Percentiles rank a stretch among this genome's conserved stretches.
phyloP scores from a whole-genome alignment of 2,888 invertebrate genomes.

The Margaritifera margaritifera region DNA sequence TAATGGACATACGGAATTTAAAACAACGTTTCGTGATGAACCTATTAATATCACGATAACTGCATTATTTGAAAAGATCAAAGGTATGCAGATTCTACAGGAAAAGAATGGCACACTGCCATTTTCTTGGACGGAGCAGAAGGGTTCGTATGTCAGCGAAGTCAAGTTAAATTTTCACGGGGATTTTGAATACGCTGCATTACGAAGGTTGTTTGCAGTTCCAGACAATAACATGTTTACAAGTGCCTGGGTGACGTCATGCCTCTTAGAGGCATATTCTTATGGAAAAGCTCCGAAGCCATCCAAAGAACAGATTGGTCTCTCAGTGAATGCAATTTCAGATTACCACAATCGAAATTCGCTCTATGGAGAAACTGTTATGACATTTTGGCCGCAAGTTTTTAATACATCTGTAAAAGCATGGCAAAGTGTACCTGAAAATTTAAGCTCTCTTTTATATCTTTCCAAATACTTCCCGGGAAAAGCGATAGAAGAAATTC shows the following conservation, averaged over 20 bases:
- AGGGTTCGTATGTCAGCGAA: conserved; percentile 55
- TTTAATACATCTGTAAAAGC: conserved; percentile 37
- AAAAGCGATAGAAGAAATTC: conserved; percentile 43
- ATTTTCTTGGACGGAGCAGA: conserved; percentile 40
- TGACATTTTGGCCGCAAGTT: conserved; percentile 56
- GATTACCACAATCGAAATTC: conserved; percentile 44
- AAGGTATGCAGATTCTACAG: neutral
- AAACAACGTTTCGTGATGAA: neutral
- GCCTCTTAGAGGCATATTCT: conserved; percentile 41
- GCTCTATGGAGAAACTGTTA: conserved; percentile 42
- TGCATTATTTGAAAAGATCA: neutral
- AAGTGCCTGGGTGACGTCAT: conserved; percentile 45
- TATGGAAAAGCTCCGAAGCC: conserved; percentile 41
- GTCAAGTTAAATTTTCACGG: conserved; percentile 61
- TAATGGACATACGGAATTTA: too few species aligned
- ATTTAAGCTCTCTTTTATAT: conserved; percentile 37
- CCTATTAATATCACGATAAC: too few species aligned
- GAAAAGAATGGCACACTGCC: conserved; percentile 18
- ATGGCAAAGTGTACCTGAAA: conserved; percentile 51
- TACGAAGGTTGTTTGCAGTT: conserved; percentile 36
- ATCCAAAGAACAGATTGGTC: conserved; percentile 21
- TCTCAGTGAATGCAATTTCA: conserved; percentile 41
- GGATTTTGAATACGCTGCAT: conserved; percentile 26
- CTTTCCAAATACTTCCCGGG: conserved; percentile 38
- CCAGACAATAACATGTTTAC: conserved; percentile 56